Conservation (phyloP, 2,888 invertebrate species). For the Drosophila paranaensis region DNA sequence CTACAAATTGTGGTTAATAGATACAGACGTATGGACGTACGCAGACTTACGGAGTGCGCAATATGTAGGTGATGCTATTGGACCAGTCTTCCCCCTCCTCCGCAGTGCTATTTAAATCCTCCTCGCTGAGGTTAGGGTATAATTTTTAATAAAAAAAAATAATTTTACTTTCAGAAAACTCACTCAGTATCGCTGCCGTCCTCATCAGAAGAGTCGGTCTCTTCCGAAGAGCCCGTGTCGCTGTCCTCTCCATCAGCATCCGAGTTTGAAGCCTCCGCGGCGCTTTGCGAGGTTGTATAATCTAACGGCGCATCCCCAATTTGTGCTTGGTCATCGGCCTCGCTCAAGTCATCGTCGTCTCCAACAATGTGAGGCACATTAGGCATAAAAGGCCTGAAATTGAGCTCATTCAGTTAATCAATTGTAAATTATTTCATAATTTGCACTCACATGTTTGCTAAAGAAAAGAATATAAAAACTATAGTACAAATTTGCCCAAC, state of each 20-base stretch:
- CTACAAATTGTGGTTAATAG: neutral
- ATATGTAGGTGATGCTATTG: slow-evolving; percentile 32
- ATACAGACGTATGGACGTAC: too few relatives aligned
- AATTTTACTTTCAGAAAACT: slow-evolving; percentile 2
- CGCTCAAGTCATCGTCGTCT: slow-evolving; percentile 40
- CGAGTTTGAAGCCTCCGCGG: neutral
- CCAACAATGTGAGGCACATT: slow-evolving; percentile 52
- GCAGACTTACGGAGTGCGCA: slow-evolving; percentile 40
- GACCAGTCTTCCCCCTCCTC: slow-evolving; percentile 56
- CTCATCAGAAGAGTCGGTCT: neutral
- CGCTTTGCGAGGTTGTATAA: fast-evolving
- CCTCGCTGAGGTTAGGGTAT: slow-evolving; percentile 12
- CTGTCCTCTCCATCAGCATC: neutral
- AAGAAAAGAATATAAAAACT: neutral
- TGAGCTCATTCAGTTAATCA: neutral
- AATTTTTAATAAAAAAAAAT: too few relatives aligned
- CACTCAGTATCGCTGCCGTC: slow-evolving; percentile 21
- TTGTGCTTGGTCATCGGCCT: slow-evolving; percentile 5
- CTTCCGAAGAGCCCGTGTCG: neutral
- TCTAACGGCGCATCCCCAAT: neutral
- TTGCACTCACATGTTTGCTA: slow-evolving; percentile 16
- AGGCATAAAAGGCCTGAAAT: slow-evolving; percentile 34
- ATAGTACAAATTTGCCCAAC: neutral
- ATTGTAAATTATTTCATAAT: neutral
- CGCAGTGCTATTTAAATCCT: slow-evolving; percentile 1